Evolutionary conservation across 2,888 invertebrate species (phyloP).

Genomic region (Megamerina dolium): DNA sequence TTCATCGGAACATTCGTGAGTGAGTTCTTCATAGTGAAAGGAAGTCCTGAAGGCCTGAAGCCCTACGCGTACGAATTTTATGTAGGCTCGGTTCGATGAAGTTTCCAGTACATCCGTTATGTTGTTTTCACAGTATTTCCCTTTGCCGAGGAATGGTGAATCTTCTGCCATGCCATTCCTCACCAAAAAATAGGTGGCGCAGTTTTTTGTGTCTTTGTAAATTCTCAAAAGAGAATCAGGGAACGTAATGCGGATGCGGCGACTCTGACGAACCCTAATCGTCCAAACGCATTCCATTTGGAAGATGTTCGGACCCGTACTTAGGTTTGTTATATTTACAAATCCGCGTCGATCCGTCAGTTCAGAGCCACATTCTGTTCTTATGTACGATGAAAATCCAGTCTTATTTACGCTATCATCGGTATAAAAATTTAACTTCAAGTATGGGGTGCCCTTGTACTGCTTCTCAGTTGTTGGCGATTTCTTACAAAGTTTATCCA

Average conservation of each 20-base stretch:
- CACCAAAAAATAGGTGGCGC: conserved; percentile 48
- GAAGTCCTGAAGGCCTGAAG: conserved; percentile 18
- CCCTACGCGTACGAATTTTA: conserved; percentile 42
- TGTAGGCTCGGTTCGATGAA: conserved; percentile 59
- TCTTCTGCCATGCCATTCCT: conserved; percentile 67
- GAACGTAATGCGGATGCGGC: conserved; percentile 64
- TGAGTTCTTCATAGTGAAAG: conserved; percentile 39
- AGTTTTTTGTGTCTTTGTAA: conserved; percentile 34
- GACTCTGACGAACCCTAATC: conserved; percentile 67
- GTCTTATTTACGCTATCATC: conserved; percentile 58
- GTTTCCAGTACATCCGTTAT: conserved; percentile 54
- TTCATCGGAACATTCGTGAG: conserved; percentile 60
- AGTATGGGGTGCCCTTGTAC: conserved; percentile 51
- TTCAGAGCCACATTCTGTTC: conserved; percentile 64
- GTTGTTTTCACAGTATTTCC: conserved; percentile 58
- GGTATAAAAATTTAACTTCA: conserved; percentile 64
- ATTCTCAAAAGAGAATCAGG: conserved; percentile 53
- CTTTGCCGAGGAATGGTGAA: conserved; percentile 69
- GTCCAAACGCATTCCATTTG: conserved; percentile 76
- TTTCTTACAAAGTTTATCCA: conserved; percentile 54
- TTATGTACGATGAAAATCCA: conserved; percentile 62
- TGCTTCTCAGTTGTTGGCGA: conserved; percentile 38
- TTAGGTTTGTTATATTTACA: conserved; percentile 41
- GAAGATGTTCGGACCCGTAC: not conserved
- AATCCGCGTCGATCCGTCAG: conserved; percentile 54